These are phyloP conservation scores for Seriola quinqueradiata DNA, from an alignment of 2,113 vertebrate species.

Conservation along the genomic window DNA sequence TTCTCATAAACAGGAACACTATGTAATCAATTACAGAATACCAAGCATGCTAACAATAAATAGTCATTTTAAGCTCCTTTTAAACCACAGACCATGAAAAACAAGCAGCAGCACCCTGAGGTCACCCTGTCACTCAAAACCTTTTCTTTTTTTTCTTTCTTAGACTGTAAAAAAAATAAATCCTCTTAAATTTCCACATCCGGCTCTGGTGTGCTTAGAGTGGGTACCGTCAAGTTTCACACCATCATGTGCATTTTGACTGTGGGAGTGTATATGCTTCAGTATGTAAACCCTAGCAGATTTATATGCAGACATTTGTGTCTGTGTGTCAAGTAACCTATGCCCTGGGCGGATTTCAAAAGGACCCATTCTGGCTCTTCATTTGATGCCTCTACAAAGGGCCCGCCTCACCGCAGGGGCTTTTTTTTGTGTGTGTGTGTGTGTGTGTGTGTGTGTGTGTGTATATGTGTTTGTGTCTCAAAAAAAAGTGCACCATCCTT, in stretches of 20 bases:
- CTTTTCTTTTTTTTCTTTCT: neutral
- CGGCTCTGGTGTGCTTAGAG: neutral
- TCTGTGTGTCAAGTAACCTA: slow-evolving; percentile 37
- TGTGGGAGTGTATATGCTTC: slow-evolving; percentile 2
- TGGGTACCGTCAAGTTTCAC: slow-evolving; percentile 19
- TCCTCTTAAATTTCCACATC: slow-evolving; percentile 39
- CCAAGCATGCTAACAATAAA: slow-evolving; percentile 7
- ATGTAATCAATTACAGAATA: neutral
- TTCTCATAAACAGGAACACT: slow-evolving; percentile 1
- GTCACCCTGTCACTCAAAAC: slow-evolving; percentile 23
- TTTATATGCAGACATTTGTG: slow-evolving; percentile 17
- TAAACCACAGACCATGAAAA: neutral
- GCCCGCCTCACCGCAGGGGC: slow-evolving; percentile 53
- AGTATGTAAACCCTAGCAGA: slow-evolving; percentile 1
- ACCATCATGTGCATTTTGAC: neutral
- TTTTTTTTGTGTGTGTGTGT: neutral
- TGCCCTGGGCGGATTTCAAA: slow-evolving; percentile 75
- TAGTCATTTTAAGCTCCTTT: neutral
- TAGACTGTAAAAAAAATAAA: slow-evolving; percentile 29
- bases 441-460: neutral
- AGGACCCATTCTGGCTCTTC: slow-evolving; percentile 64
- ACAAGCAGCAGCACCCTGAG: neutral
- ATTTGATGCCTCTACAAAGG: slow-evolving; percentile 81
- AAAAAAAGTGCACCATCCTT: slow-evolving; percentile 67
- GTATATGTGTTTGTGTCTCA: neutral